Evolutionary conservation across 2,113 vertebrate species (phyloP).

Genomic region (Pholis gunnellus): DNA sequence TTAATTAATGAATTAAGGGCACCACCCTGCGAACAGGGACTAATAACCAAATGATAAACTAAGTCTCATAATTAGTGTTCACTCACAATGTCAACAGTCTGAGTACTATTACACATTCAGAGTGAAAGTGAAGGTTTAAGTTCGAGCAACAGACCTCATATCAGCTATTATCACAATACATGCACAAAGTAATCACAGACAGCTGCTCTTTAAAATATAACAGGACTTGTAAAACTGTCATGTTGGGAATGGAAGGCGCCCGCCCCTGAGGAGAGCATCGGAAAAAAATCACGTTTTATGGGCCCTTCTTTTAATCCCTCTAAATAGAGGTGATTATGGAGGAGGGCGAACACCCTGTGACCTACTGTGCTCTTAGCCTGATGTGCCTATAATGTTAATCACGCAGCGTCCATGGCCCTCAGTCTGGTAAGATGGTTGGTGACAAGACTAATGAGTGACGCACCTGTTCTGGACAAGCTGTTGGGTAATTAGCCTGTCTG

Average conservation of each 20-base stretch:
- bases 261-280: constrained; percentile 4
- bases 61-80: too few species aligned
- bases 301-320: constrained; percentile 53
- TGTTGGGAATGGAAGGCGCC: constrained; percentile 36
- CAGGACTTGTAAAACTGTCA: constrained; percentile 68
- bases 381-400: constrained; percentile 15
- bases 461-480: constrained; percentile 7
- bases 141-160: too few species aligned
- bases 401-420: not conserved
- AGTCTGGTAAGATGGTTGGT: not conserved
- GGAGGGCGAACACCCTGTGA: constrained; percentile 13
- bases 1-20: too few species aligned
- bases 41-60: too few species aligned
- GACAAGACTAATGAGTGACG: not conserved
- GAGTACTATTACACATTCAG: too few species aligned
- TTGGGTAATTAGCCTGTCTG: not conserved
- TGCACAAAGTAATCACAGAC: too few species aligned
- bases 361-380: constrained; percentile 12
- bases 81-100: too few species aligned
- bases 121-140: too few species aligned
- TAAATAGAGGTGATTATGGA: constrained; percentile 67
- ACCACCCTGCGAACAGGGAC: too few species aligned
- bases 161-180: too few species aligned
- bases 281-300: constrained; percentile 63
- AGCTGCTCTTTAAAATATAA: too few species aligned